Conservation (phyloP, 2,888 invertebrate species). For the Ophion ellenae region DNA sequence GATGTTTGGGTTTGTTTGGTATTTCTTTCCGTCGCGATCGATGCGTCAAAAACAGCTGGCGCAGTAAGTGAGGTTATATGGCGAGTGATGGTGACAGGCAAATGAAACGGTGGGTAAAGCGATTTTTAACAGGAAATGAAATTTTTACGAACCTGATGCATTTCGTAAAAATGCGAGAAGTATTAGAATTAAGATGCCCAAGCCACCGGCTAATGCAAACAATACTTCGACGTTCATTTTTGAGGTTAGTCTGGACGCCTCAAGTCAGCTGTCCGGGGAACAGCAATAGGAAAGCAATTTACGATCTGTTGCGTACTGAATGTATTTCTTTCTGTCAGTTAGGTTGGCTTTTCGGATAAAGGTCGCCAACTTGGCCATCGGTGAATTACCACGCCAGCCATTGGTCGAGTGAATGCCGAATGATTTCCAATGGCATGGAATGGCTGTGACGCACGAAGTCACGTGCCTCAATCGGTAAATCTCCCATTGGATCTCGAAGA, state of each 20-base stretch:
- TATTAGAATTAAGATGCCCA: slow-evolving; percentile 72
- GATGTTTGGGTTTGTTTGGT: not conserved
- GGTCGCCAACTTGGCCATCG: too few relatives aligned
- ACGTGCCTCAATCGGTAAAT: too few relatives aligned
- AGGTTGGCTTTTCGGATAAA: too few relatives aligned
- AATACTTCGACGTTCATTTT: slow-evolving; percentile 78
- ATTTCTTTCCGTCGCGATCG: not conserved
- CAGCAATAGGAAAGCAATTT: not conserved
- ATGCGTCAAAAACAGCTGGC: slow-evolving; percentile 62
- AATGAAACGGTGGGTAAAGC: not conserved
- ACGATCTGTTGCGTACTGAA: not conserved
- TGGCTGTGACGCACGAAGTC: too few relatives aligned
- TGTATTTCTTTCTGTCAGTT: too few relatives aligned
- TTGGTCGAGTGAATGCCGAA: too few relatives aligned
- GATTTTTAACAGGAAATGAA: not conserved
- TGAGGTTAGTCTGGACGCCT: not conserved
- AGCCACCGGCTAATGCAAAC: slow-evolving; percentile 69
- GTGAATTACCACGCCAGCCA: too few relatives aligned
- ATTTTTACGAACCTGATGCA: slow-evolving; percentile 69
- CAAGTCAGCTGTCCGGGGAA: not conserved
- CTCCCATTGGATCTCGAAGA: too few relatives aligned
- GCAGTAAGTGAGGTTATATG: slow-evolving; percentile 49
- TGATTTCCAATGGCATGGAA: too few relatives aligned
- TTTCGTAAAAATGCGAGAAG: slow-evolving; percentile 72
- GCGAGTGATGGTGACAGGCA: not conserved